These are phyloP conservation scores for Ephestia elutella DNA, from an alignment of 1,140 invertebrate species.

Conservation along the genomic window DNA sequence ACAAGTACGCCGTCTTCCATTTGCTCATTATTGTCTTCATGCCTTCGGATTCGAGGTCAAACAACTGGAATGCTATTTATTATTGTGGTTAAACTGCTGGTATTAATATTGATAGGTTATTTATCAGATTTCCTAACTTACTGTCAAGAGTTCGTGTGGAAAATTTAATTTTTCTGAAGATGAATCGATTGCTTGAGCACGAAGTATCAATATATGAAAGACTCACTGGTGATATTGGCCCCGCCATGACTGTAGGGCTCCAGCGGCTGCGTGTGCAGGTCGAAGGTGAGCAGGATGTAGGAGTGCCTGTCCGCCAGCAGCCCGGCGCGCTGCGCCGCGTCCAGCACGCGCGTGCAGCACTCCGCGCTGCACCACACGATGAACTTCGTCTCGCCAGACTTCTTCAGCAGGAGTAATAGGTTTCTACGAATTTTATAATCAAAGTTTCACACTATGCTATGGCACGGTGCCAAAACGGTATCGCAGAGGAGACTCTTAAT, in stretches of 20 bases:
- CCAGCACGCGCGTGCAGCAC: conserved; percentile 49
- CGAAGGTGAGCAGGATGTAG: conserved; percentile 84
- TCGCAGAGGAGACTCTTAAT: no score
- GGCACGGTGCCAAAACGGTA: no score
- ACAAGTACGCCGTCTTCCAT: conserved; percentile 33
- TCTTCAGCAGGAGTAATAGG: conserved; percentile 55
- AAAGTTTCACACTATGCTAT: no score
- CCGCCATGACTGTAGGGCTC: conserved; percentile 87
- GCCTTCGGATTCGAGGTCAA: conserved; percentile 34
- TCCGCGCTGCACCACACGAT: conserved; percentile 53
- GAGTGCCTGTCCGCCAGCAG: conserved; percentile 83
- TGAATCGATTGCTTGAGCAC: no score
- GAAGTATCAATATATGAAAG: no score
- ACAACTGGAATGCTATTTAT: conserved; percentile 37
- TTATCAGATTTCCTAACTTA: no score
- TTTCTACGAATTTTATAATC: conserved; percentile 26
- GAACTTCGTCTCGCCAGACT: conserved; percentile 47
- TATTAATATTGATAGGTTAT: no score
- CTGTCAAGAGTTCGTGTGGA: no score
- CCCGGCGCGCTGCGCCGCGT: conserved; percentile 85
- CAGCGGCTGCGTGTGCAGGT: conserved; percentile 85
- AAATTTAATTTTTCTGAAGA: no score
- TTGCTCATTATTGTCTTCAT: conserved; percentile 25
- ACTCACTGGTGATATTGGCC: conserved; percentile 83
- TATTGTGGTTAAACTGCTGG: no score